phyloP scores from a whole-genome alignment of 2,113 vertebrate species.

The Microcebus lehilahytsara region DNA sequence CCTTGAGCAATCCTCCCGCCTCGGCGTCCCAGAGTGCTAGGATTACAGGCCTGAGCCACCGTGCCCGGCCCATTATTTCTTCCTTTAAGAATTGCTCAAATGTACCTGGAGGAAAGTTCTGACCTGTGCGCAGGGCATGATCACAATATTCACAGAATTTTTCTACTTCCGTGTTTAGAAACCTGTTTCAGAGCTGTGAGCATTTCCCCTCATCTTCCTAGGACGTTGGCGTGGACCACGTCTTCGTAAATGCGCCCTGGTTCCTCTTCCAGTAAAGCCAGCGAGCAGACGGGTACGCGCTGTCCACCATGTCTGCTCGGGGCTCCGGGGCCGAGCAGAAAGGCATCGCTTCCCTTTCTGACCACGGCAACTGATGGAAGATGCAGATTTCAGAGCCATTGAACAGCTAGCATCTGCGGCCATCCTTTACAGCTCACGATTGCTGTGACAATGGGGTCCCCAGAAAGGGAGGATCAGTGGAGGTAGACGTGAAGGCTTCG shows the following conservation, averaged over 20 bases:
- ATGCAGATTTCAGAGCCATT: background rate
- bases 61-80: background rate
- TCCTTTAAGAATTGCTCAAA: background rate
- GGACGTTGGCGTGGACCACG: rapidly evolving
- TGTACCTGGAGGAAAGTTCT: background rate
- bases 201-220: background rate
- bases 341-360: background rate
- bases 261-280: background rate
- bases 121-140: background rate
- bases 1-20: too few relatives aligned
- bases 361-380: background rate
- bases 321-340: too few relatives aligned
- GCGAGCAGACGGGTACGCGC: background rate
- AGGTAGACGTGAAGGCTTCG: background rate
- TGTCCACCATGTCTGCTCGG: background rate
- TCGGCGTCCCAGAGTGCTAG: too few relatives aligned
- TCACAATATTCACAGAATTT: background rate
- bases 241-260: background rate
- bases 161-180: background rate
- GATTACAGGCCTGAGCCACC: too few relatives aligned
- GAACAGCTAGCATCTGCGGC: background rate
- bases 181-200: background rate
- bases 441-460: background rate
- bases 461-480: background rate
- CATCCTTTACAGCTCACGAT: background rate